Base-by-base conservation (phyloP, 2,797 vertebrate genomes). In the Erethizon dorsatum region DNA sequence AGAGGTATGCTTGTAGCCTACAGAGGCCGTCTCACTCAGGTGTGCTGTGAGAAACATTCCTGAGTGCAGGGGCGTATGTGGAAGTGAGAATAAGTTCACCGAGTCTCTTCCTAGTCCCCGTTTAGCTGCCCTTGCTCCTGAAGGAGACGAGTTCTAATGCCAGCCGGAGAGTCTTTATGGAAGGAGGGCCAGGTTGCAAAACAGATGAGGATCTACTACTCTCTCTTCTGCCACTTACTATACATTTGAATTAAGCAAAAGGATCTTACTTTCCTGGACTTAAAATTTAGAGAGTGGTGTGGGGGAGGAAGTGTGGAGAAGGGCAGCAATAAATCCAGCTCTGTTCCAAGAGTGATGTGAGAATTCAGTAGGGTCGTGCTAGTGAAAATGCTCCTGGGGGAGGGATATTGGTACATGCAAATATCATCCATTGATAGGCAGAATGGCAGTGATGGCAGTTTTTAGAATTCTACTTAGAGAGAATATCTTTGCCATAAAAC, bases 381-480 rank as follows among this genome's bases (percentile, higher is more conserved):
- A 18, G 15, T 37, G 28, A 75, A 79, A 79, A 61, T 63, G 61
- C 22, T 79, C 33, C 83, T 75, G 47, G 33, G 22, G 20, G 1
- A 73, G 20, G 3, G 4, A 31, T 50, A 17, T 61, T 47, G 4
- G 41, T 52, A 17, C 71, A 14, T 52, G 54, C 5, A 65, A 75
- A 52, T 82, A 41, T 24, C 6, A 41, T 20, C 33, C 67, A 6
- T 67, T 41, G 41, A 83, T 94, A 45, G 86, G 14, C 37, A 83
- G 59, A 89, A 50, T 63, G 69, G 26, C 59, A 50, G 18, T 86
- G 56, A 88, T 85, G 50, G 22, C 7, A 73, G 8, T 69, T n/a
- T 65, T 94, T 78, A 82, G 26, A 96, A 52, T 84, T 86, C 14
- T 75, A 94, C 61, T 92, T 45, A 83, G 12, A 86, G 80, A 77